Evolutionary conservation across 2,113 vertebrate genomes (phyloP), one percentile per base, ranked within the genome.

Genomic region (Cheilinus undulatus): DNA sequence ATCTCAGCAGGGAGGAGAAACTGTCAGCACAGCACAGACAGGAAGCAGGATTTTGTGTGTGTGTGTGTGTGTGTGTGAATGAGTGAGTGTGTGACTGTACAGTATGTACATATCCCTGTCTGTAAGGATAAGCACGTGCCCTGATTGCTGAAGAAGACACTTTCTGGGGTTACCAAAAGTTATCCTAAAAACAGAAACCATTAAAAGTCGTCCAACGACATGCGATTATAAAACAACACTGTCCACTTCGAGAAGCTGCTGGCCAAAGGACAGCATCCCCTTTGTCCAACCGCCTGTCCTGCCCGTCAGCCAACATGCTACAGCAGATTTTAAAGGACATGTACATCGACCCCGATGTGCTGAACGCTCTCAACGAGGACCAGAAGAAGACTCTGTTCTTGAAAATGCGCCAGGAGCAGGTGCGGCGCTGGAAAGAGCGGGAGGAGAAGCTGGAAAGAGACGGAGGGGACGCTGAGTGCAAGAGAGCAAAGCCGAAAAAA

Each of bases 281-380:
- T 61, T 34, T 60, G 34, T 56, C 61, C 49, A 9, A 40, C 38
- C 3, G 9, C 54, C 10, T 14, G 36, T 32, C 53, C 32, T 8
- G 38, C 24, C 59, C 34, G 2, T 26, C 34, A 3, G 6, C 26
- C 42, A 85, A 53, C 83, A 95, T 95, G 94, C 85, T 95, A 82
- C 93, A 94, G 87, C 94, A 95, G 89, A 94, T 95, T 49, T 69
- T 95, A n/a, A 90, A 93, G 52, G 93, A 95, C 83, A 95, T 95
- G 94, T 94, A 93, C 90, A 92, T 95, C 20, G 94, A 95, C 56
- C 94, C 93, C 0, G 93, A 94, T 43, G 91, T 95, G 40, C 85
- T 95, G 65, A 57, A 94, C 0, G 93, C 93, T 9, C 91, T 95
- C 0, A 94, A 92, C 1, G 94, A 95, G 7, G 93, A 95, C 36